phyloP scores from a whole-genome alignment of 2,888 invertebrate species.

The Hemistola chrysoprasaria region DNA sequence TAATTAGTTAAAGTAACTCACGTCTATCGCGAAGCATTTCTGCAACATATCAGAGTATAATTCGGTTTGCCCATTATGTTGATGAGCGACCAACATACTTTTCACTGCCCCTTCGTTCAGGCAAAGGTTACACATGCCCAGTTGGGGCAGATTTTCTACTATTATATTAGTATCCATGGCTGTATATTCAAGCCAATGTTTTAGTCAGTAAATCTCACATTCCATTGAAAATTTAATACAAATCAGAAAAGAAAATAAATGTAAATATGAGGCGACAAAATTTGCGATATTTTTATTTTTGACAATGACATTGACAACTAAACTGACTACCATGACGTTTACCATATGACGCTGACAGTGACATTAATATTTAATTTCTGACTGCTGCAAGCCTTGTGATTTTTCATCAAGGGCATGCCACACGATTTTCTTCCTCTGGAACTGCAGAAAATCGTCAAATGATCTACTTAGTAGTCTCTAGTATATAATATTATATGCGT shows the following conservation, averaged over 20 bases:
- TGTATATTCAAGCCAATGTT: slow-evolving; percentile 10
- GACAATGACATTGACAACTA: too few species aligned
- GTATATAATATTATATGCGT: too few species aligned
- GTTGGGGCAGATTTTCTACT: slow-evolving; percentile 63
- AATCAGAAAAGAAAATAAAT: slow-evolving; percentile 2
- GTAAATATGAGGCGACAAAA: too few species aligned
- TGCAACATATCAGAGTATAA: slow-evolving; percentile 61
- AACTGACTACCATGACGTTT: too few species aligned
- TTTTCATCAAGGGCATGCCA: too few species aligned
- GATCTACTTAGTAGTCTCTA: too few species aligned
- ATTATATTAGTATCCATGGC: slow-evolving; percentile 60
- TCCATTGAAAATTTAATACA: slow-evolving; percentile 10
- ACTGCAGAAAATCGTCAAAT: too few species aligned
- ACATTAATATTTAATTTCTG: too few species aligned
- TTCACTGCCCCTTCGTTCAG: slow-evolving; percentile 63
- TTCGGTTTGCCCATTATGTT: slow-evolving; percentile 46
- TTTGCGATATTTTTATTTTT: too few species aligned
- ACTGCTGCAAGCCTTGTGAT: too few species aligned
- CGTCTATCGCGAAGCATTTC: slow-evolving; percentile 68
- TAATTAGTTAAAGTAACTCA: slow-evolving; percentile 44
- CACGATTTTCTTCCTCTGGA: too few species aligned
- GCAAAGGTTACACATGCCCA: slow-evolving; percentile 71
- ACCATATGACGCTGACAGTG: too few species aligned
- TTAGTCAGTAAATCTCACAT: slow-evolving; percentile 13
- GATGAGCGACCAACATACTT: slow-evolving; percentile 60